Evolutionary conservation across 1,140 invertebrate genomes (phyloP).

Genomic region (Aricia agestis): DNA sequence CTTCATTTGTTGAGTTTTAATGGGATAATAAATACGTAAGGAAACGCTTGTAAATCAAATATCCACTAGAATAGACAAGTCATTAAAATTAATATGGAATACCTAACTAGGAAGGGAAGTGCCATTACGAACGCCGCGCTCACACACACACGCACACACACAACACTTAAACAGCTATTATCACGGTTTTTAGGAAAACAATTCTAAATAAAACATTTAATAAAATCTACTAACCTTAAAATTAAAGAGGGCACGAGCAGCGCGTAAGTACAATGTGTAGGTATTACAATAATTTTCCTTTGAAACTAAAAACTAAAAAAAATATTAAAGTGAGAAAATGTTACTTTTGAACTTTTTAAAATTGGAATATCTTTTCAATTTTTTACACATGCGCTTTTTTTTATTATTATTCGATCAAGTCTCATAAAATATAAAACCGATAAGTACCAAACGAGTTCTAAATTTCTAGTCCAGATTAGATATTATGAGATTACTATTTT

Average conservation of each 20-base stretch:
- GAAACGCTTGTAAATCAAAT: conserved; percentile 15
- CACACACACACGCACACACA: conserved; percentile 53
- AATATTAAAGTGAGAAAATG: background rate
- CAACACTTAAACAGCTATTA: conserved; percentile 65
- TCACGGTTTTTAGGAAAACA: conserved; percentile 66
- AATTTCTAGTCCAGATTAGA: too few species aligned
- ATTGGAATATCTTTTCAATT: background rate
- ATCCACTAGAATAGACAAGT: conserved; percentile 36
- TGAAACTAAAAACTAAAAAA: too few species aligned
- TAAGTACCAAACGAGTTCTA: too few species aligned
- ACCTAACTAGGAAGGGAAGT: conserved; percentile 61
- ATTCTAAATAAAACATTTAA: conserved; percentile 59
- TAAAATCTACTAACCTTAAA: conserved; percentile 68
- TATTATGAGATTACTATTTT: too few species aligned
- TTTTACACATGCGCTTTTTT: background rate
- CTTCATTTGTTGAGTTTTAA: too few species aligned
- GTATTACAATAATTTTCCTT: background rate
- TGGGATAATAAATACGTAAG: too few species aligned
- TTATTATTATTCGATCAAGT: too few species aligned
- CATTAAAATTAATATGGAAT: conserved; percentile 24
- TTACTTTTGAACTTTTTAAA: background rate
- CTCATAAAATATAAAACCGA: too few species aligned
- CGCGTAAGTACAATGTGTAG: conserved; percentile 28
- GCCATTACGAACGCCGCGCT: conserved; percentile 61
- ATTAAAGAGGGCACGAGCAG: conserved; percentile 45